Evolutionary conservation across 1,140 invertebrate genomes (phyloP), one percentile per base, ranked within the genome.

Genomic region (Drosophila nikananu): DNA sequence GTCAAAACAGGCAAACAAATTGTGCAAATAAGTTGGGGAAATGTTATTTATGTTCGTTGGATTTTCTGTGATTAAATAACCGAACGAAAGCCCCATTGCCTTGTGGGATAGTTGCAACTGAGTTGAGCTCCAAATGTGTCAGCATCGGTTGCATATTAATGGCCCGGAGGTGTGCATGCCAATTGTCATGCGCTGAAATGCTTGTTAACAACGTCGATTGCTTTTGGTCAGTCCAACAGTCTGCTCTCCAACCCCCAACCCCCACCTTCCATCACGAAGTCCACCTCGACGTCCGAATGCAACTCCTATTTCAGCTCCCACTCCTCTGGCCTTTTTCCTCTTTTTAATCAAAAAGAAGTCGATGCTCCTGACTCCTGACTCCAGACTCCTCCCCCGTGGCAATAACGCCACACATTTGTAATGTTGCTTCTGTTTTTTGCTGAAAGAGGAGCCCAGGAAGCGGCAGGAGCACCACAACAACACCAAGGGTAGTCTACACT

Each of bases 351-450:
- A 89, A 89, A 52, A 51, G 54, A 68, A 65, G 37, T 71, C 61
- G 74, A 74, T 61, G 61, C 42, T 68, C 65, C 70, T 54, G 49
- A 58, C 51, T 46, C 19, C 44, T 46, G 44, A 62, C 72, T 83
- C 65, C 58, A 60, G 80, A 77, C 86, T 86, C 86, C 86, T 91
- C 86, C 86, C 81, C 86, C 86, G 76, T 82, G 86, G 86, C 86
- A 90, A 90, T 90, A 90, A 90, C 86, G 86, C 86, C 86, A 91
- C 86, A 90, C 86, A 90, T 90, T 90, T 90, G 86, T 90, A 90
- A 90, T 90, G 81, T 90, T 90, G 86, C 86, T 90, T 90, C 86
- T 90, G 86, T 90, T 90, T 83, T 82, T 60, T 60, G 75, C 63
- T 63, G 77, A 75, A 81, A 67, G 83, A 81, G 70, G 68, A 81